These are phyloP conservation scores for Aurelia sp. DNA, from an alignment of 30 jellyfish, hydroid and myxozoan genomes.

Conservation along the genomic window DNA sequence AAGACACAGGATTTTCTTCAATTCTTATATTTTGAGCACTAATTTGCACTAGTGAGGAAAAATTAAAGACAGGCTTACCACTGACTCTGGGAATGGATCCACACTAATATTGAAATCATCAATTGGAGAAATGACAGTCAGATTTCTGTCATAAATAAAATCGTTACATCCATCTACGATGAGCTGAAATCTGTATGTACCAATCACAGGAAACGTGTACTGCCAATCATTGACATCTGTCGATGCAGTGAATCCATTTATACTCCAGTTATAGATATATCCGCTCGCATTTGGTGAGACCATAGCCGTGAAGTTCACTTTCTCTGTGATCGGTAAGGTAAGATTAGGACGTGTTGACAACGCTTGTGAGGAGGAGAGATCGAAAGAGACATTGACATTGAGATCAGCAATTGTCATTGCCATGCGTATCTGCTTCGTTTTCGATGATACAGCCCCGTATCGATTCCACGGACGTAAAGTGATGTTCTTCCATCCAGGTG, in stretches of 20 bases:
- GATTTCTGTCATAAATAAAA: conserved; percentile 4
- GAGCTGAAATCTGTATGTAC: conserved; percentile 17
- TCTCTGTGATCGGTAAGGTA: conserved; percentile 14
- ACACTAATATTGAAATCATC: conserved; percentile 14
- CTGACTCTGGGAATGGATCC: conserved; percentile 36
- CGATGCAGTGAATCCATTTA: background rate
- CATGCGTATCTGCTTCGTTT: background rate
- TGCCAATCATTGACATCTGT: background rate
- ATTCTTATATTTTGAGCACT: background rate
- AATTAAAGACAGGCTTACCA: conserved; percentile 2
- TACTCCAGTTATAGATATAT: conserved; percentile 29
- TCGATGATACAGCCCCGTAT: background rate
- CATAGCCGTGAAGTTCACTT: conserved; percentile 22
- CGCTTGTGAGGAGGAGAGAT: conserved; percentile 51
- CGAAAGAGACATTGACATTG: conserved; percentile 18
- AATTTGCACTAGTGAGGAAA: background rate
- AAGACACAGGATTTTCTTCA: too few species aligned
- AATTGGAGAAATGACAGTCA: conserved; percentile 51
- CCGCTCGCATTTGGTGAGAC: conserved; percentile 40
- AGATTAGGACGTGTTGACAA: conserved; percentile 18
- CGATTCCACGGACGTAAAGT: conserved; percentile 11
- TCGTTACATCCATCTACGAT: conserved; percentile 42
- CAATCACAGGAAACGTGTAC: conserved; percentile 18
- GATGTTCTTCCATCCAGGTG: conserved; percentile 26
- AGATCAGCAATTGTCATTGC: conserved; percentile 13